Base-by-base conservation (phyloP, 2,113 vertebrate species). In the Motacilla alba region DNA sequence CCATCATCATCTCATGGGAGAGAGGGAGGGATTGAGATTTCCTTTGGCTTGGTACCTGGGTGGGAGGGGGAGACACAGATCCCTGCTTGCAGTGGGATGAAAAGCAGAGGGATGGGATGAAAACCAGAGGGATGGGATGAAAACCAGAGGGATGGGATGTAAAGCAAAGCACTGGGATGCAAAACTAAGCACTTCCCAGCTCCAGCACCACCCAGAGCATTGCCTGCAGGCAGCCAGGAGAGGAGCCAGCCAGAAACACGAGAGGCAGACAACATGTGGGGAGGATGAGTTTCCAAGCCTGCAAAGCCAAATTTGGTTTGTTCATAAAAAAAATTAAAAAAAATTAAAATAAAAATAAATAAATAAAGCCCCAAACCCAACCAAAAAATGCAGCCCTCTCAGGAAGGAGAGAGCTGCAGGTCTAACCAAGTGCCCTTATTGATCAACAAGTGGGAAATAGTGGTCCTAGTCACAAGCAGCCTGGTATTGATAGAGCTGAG, bases 371-470 rank as follows among this genome's bases (percentile, higher is more conserved):
- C 31, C 52, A 67, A 31, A 77, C 13, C 26, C 20, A 46, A 21
- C 28, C 26, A 31, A 79, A 53, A 62, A 33, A 24, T 44, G 39
- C 31, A 59, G 28, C 66, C 31, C 46, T 69, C 33, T 14, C 11
- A 72, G 53, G 58, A 87, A 50, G 74, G 68, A 83, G 69, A 89
- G 75, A 72, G 43, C 74, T 33, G 49, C 39, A 49, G 37, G 37
- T 33, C 55, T 74, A 50, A 82, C 52, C 67, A 50, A 88, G 37
- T 63, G 55, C 64, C 11, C 31, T 67, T 87, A 91, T 82, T 87
- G 91, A 92, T 93, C 87, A 89, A 30, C 66, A 58, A 56, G 63
- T 84, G 46, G 63, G 66, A 89, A 92, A 62, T 56, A 64, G 79
- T 82, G 56, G 49, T 69, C 20, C 69, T 91, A 52, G 80, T 85